phyloP scores from a whole-genome alignment of 2,113 vertebrate genomes.

The Argyrosomus japonicus region DNA sequence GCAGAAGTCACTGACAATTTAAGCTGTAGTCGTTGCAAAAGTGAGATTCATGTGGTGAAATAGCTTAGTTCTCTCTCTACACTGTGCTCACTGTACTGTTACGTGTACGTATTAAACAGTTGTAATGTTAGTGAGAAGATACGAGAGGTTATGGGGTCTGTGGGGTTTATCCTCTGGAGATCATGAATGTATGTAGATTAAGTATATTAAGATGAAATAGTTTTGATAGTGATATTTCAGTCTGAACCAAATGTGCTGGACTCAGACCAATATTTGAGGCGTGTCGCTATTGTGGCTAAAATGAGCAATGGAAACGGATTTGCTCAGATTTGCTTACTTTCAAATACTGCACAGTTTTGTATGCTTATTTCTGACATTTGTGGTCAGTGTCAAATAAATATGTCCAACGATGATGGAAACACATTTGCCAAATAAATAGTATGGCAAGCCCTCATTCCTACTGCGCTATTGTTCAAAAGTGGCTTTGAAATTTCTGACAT shows the following conservation, averaged over 20 bases:
- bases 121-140: too few relatives aligned
- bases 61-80: too few relatives aligned
- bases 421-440: slow-evolving; percentile 36
- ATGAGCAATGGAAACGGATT: not conserved
- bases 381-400: slow-evolving; percentile 23
- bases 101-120: too few relatives aligned
- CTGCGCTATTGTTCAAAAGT: slow-evolving; percentile 43
- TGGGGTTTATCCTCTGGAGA: not conserved
- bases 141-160: too few relatives aligned
- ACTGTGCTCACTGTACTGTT: too few relatives aligned
- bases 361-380: slow-evolving; percentile 16
- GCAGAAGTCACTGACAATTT: too few relatives aligned
- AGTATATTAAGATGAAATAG: not conserved
- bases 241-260: not conserved
- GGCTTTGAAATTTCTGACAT: slow-evolving; percentile 54
- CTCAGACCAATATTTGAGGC: not conserved
- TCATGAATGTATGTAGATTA: not conserved
- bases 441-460: slow-evolving; percentile 26
- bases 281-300: not conserved
- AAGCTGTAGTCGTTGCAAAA: too few relatives aligned
- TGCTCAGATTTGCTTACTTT: not conserved
- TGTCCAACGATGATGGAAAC: slow-evolving; percentile 16
- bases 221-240: not conserved
- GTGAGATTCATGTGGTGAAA: too few relatives aligned
- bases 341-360: slow-evolving; percentile 10